A percentile compares a stretch with the other conserved stretches of the same genome.
Evolutionary conservation across 1,140 invertebrate genomes (phyloP).

Genomic region (Zaprionus inermis): DNA sequence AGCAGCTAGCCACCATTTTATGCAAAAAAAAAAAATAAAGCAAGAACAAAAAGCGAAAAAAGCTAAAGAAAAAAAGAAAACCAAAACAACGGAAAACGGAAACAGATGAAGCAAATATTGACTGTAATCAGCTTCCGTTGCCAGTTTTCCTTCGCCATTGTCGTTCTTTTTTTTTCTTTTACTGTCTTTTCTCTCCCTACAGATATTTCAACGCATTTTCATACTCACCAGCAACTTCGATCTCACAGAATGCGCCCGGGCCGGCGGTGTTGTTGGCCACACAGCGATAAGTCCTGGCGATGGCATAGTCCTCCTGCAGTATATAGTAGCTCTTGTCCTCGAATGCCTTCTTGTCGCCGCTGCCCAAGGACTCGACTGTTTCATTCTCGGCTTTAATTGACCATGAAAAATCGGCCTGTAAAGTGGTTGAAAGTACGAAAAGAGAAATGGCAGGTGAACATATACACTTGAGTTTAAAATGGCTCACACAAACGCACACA

Average conservation of each 20-base stretch:
- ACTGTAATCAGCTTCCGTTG: conserved; percentile 62
- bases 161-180: conserved; percentile 3
- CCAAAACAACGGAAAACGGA: conserved; percentile 28
- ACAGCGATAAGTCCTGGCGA: conserved; percentile 91
- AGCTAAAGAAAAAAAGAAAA: background rate
- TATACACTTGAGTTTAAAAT: conserved; percentile 4
- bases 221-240: conserved; percentile 90
- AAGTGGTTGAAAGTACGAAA: conserved; percentile 9
- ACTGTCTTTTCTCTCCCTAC: background rate
- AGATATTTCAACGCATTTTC: background rate
- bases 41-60: conserved; percentile 26
- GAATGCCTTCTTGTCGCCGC: conserved; percentile 51
- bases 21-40: conserved; percentile 32
- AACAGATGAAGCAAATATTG: conserved; percentile 69
- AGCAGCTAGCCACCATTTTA: conserved; percentile 41
- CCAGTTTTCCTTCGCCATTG: background rate
- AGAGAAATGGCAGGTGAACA: conserved; percentile 3
- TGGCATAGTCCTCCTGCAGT: conserved; percentile 73
- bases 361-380: conserved; percentile 86
- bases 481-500: no score
- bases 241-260: conserved; percentile 89
- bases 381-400: conserved; percentile 93
- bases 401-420: conserved; percentile 91
- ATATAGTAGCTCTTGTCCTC: conserved; percentile 68
- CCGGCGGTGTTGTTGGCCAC: conserved; percentile 93